Base-by-base conservation (phyloP, 2,888 invertebrate genomes). In the Crioceris asparagi region DNA sequence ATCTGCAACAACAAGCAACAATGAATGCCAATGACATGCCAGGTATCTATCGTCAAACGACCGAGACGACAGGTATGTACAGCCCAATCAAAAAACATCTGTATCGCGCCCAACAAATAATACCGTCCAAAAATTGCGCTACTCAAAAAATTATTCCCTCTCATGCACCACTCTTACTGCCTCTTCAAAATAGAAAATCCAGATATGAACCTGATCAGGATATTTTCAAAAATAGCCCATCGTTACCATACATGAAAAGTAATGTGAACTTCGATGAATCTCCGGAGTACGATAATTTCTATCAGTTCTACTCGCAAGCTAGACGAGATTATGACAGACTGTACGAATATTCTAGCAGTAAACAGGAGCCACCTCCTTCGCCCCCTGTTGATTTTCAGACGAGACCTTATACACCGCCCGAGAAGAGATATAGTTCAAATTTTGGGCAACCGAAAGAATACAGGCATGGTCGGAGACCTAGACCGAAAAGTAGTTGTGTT, bases 51-150 rank as follows among this genome's bases (percentile, higher is more conserved):
- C 56, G 64, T 4, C 65, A 65, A 49, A 64, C 62, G 6, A 57
- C 59, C 30, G 65, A 65, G 52, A 60, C 60, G 36, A 59, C 62
- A 47, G 66, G 66, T 66, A 65, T 49, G 66, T 65, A 64, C 58
- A 60, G 57, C 44, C 61, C 61, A 21, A 47, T 62, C 30, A 61
- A 59, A 52, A 60, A 61, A 43, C 58, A 60, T 42, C 44, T 60
- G 25, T 56, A 58, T 32, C 58, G 57, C 32, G 55, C 59, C 19
- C 58, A 60, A 46, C 56, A 57, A 48, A 57, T 60, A 18, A 55
- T 59, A 47, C 62, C 61, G 54, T 60, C 61, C 56, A 59, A 57
- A 48, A 59, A 60, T 47, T 62, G 61, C 53, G 54, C 61, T 52
- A 59, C 53, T 36, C 57, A 57, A 47, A 60, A 57, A 52, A 53